A percentile compares a stretch with the other conserved stretches of the same genome.
These are phyloP conservation scores for Hemibagrus guttatus DNA, from an alignment of 2,797 vertebrate species.

Conservation along the genomic window DNA sequence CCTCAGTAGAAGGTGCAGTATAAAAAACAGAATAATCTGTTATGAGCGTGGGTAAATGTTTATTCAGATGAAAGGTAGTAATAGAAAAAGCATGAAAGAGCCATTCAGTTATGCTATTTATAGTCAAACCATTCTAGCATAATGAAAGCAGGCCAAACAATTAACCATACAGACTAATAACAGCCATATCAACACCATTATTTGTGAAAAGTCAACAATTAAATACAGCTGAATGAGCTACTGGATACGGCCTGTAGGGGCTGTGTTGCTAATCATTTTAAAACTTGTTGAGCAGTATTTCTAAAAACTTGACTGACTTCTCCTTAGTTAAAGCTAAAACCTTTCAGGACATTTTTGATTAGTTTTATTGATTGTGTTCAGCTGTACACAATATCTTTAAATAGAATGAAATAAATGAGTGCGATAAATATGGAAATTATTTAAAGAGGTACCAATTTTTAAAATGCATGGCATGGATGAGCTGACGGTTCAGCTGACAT, in stretches of 20 bases:
- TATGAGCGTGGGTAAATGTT: not conserved
- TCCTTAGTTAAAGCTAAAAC: not conserved
- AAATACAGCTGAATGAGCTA: not conserved
- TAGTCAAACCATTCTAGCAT: not conserved
- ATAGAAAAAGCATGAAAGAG: conserved; percentile 6
- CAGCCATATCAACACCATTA: not conserved
- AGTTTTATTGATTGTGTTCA: not conserved
- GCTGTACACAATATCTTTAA: not conserved
- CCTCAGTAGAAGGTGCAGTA: not conserved
- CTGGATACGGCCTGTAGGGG: not conserved
- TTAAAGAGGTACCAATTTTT: not conserved
- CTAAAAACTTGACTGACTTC: not conserved
- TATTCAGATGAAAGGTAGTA: not conserved
- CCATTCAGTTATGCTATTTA: not conserved
- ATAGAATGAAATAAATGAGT: not conserved
- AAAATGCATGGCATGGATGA: not conserved
- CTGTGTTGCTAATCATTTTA: not conserved
- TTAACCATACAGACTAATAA: not conserved
- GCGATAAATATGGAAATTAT: not conserved
- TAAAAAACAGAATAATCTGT: not conserved
- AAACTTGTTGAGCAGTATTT: not conserved
- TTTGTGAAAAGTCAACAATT: not conserved
- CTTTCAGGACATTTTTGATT: not conserved
- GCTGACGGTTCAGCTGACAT: not conserved
- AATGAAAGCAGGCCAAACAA: not conserved